Evolutionary conservation across 2,888 invertebrate genomes (phyloP).

Genomic region (Cetonia aurata): DNA sequence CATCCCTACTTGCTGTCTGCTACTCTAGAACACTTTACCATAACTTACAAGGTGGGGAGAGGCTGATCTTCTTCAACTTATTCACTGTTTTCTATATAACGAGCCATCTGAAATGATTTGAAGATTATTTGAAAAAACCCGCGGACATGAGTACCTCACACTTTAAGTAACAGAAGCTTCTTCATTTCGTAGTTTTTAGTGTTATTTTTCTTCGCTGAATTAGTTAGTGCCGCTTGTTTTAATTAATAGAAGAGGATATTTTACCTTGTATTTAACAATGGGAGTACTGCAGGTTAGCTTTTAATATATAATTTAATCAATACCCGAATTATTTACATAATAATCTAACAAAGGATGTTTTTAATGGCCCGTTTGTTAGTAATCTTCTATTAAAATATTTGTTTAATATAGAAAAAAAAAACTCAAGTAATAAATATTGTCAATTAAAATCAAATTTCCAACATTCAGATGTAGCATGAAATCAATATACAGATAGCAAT

Average conservation of each 20-base stretch:
- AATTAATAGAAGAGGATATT: slow-evolving; percentile 47
- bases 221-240: slow-evolving; percentile 47
- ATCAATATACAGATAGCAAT: no score
- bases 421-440: no score
- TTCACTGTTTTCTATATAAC: slow-evolving; percentile 54
- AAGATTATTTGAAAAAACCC: slow-evolving; percentile 54
- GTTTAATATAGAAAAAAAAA: no score
- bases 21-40: slow-evolving; percentile 32
- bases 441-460: no score
- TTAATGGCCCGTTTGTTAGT: slow-evolving; percentile 51
- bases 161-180: slow-evolving; percentile 8
- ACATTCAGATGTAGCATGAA: no score
- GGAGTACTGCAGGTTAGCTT: slow-evolving; percentile 53
- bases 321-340: neutral
- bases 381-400: neutral
- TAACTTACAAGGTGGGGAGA: slow-evolving; percentile 49
- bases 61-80: slow-evolving; percentile 50
- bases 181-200: slow-evolving; percentile 49
- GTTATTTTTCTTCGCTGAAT: slow-evolving; percentile 12
- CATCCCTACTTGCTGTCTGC: slow-evolving; percentile 50
- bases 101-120: slow-evolving; percentile 52
- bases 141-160: slow-evolving; percentile 52
- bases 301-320: neutral
- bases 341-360: slow-evolving; percentile 50
- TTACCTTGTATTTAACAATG: slow-evolving; percentile 49